phyloP scores from a whole-genome alignment of 2,113 vertebrate genomes.

The Cathartes aura region DNA sequence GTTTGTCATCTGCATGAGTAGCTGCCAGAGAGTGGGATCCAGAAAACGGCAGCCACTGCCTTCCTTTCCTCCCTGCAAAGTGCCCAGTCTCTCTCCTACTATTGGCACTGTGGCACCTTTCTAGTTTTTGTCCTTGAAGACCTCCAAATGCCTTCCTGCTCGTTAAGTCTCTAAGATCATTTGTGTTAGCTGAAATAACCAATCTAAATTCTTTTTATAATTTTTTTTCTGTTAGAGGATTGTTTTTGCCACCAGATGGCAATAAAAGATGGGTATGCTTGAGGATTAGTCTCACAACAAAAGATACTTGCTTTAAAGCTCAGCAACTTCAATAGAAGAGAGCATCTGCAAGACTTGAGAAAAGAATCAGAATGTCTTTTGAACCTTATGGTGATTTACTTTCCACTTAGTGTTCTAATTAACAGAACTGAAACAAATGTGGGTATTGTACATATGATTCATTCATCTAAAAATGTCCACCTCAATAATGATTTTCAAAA shows the following conservation, averaged over 20 bases:
- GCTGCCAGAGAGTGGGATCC: neutral
- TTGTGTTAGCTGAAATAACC: neutral
- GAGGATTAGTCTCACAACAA: neutral
- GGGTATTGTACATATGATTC: neutral
- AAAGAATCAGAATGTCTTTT: neutral
- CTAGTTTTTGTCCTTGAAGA: neutral
- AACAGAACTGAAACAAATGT: neutral
- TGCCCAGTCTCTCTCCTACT: neutral
- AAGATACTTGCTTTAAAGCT: neutral
- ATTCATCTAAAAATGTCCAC: neutral
- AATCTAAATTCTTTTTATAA: neutral
- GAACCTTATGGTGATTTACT: neutral
- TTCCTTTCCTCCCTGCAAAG: neutral
- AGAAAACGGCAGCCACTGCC: neutral
- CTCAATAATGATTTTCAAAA: neutral
- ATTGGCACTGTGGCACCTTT: neutral
- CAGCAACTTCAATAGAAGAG: neutral
- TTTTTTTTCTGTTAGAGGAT: neutral
- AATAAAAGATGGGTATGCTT: neutral
- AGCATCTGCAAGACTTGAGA: neutral
- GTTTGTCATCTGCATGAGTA: neutral
- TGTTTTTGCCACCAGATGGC: slow-evolving; percentile 47
- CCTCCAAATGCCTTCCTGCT: neutral
- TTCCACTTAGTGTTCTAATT: neutral
- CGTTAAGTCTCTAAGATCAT: neutral